A percentile compares a stretch with the other conserved stretches of the same genome.
phyloP scores from a whole-genome alignment of 23 tunicate species.

The Styela clava region DNA sequence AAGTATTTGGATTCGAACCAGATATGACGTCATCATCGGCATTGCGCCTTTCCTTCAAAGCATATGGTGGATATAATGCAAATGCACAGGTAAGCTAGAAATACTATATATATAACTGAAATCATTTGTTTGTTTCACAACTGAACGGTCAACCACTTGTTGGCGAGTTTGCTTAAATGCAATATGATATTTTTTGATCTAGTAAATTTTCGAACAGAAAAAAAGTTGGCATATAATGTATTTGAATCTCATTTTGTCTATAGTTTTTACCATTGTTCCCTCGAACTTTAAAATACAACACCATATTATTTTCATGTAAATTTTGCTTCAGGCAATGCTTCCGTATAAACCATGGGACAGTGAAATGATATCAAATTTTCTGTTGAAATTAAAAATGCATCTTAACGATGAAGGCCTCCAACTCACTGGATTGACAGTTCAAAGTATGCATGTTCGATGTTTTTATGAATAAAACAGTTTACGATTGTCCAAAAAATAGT shows the following conservation, averaged over 20 bases:
- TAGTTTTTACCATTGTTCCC: no score
- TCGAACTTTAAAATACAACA: no score
- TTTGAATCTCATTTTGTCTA: no score
- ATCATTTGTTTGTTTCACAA: no score
- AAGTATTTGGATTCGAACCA: constrained; percentile 1
- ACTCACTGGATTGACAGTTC: not conserved
- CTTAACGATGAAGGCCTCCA: not conserved
- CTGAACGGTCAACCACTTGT: no score
- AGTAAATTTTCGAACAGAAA: no score
- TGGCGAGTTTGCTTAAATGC: no score
- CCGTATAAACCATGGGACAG: constrained; percentile 50
- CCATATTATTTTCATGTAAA: no score
- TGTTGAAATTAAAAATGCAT: not conserved
- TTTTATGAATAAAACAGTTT: not conserved
- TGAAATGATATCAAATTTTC: not conserved
- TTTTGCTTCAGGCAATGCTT: constrained; percentile 43
- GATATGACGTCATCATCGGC: not conserved
- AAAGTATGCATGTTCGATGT: not conserved
- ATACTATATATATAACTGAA: no score
- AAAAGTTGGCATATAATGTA: no score
- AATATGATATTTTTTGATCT: no score
- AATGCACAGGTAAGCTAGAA: constrained; percentile 26
- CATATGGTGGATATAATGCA: constrained; percentile 26
- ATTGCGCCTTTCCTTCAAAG: constrained; percentile 17
- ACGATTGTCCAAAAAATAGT: not conserved